Base-by-base conservation (phyloP, 2,888 invertebrate species). In the Drosophila stalkeri region DNA sequence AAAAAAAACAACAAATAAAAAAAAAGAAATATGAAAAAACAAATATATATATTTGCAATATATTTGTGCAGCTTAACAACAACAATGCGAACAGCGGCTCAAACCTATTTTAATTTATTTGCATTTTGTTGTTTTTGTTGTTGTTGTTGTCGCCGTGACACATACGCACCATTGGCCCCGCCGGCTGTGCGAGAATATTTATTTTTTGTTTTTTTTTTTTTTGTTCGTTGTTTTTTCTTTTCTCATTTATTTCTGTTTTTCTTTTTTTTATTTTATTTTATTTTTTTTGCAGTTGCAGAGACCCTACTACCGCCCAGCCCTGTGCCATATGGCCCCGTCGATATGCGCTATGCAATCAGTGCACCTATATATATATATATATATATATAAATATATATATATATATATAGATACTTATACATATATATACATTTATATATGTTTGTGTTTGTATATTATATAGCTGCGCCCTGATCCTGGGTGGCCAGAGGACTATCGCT, bases 131-230 rank as follows among this genome's bases (percentile, higher is more conserved):
- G 68, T 68, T n/a, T n/a, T n/a, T 71, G 62, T 43, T 55, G 60
- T 43, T 55, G 66, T 64, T 60, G 73, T 59, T 67, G 64, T 67
- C 82, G 80, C 74, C 79, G 79, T 88, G 86, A 85, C 85, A 85
- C 85, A 85, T 88, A 85, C 85, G 85, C 88, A 85, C 86, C 86
- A 83, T 85, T 85, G 87, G 87, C 75, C 75, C 75, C 79, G 64
- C 74, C 72, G 78, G 67, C 84, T 83, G 77, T 81, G 72, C 68
- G 52, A 57, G 39, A 41, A 67, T 67, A 68, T 82, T 60, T 78
- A 76, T 75, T 73, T 77, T 61, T 64, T 59, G 39, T 59, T 55
- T 49, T 41, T n/a, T n/a, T n/a, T n/a, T n/a, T 16, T 65, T 54
- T 57, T 67, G 2, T 5, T 18, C 14, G 37, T 8, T 52, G 20